Percentiles rank a stretch among this genome's conserved stretches.
Conservation (phyloP, 2,797 vertebrate species). For the Acanthurus leucopareius region DNA sequence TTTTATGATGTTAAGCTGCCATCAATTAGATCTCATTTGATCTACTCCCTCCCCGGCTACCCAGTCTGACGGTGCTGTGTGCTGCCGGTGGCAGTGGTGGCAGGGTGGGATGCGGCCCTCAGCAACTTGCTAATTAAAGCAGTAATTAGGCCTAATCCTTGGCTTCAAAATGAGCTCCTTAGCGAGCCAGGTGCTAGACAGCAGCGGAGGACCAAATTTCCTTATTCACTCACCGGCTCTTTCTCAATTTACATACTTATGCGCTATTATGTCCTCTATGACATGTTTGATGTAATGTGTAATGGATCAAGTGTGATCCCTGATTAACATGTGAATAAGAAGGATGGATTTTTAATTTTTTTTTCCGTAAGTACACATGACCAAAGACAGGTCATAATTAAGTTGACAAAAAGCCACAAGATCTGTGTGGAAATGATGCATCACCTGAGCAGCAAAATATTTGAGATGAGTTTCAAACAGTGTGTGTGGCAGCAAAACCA, state of each 20-base stretch:
- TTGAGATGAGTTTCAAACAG: neutral
- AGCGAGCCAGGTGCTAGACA: constrained; percentile 77
- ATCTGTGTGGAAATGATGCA: constrained; percentile 20
- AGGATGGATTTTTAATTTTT: no score
- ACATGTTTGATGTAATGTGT: constrained; percentile 26
- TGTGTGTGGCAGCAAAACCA: neutral
- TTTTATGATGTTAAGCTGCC: constrained; percentile 81
- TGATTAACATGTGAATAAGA: neutral
- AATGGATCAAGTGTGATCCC: constrained; percentile 22
- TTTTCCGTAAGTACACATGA: neutral
- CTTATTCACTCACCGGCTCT: constrained; percentile 34
- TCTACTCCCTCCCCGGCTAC: constrained; percentile 65
- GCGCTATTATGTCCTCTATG: constrained; percentile 16
- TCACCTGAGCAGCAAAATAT: constrained; percentile 1
- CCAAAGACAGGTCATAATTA: constrained; percentile 19
- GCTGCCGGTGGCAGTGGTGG: constrained; percentile 64
- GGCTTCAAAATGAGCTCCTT: constrained; percentile 78
- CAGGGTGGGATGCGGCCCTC: constrained; percentile 71
- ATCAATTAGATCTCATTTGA: constrained; percentile 84
- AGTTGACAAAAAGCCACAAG: neutral
- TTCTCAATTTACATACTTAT: constrained; percentile 34
- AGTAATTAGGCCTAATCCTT: constrained; percentile 83
- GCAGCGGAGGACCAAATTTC: constrained; percentile 42
- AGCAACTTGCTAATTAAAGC: constrained; percentile 78
- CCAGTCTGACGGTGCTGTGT: constrained; percentile 66